Evolutionary conservation across 2,113 vertebrate species (phyloP).

Genomic region (Ornithorhynchus anatinus): DNA sequence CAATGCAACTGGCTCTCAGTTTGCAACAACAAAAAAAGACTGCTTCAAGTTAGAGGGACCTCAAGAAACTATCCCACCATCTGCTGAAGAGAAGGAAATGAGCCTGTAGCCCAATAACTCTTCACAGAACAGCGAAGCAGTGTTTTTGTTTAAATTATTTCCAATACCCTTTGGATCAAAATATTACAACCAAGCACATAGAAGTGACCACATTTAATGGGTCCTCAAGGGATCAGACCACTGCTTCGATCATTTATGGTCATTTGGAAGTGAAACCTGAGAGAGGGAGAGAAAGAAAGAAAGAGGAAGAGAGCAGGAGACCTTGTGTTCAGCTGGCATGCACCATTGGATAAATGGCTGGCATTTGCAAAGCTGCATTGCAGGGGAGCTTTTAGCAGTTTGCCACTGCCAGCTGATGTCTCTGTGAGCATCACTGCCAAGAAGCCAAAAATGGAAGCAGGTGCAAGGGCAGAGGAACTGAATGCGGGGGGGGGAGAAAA

Average conservation of each 20-base stretch:
- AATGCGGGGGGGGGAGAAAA: conserved; percentile 27
- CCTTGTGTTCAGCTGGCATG: conserved; percentile 67
- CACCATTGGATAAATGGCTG: conserved; percentile 76
- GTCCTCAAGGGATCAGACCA: conserved; percentile 32
- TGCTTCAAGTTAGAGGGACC: conserved; percentile 59
- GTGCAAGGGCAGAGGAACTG: conserved; percentile 71
- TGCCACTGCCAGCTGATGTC: conserved; percentile 77
- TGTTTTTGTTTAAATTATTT: conserved; percentile 49
- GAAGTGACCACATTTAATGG: conserved; percentile 51
- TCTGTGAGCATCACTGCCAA: conserved; percentile 73
- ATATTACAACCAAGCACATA: conserved; percentile 51
- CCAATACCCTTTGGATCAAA: conserved; percentile 61
- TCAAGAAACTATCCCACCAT: conserved; percentile 55
- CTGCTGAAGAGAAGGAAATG: conserved; percentile 57
- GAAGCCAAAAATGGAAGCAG: conserved; percentile 80
- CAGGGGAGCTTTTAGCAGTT: conserved; percentile 78
- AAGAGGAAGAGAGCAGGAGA: too few species aligned
- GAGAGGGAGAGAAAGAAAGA: background rate
- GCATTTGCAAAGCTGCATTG: conserved; percentile 73
- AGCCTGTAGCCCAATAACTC: conserved; percentile 50
- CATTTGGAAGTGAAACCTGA: conserved; percentile 60
- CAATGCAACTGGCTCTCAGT: conserved; percentile 47
- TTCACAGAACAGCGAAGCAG: conserved; percentile 46
- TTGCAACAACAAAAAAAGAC: conserved; percentile 53
- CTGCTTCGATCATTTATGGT: conserved; percentile 46